Evolutionary conservation across 2,888 invertebrate genomes (phyloP).

Genomic region (Lissocephala sabroskyi): DNA sequence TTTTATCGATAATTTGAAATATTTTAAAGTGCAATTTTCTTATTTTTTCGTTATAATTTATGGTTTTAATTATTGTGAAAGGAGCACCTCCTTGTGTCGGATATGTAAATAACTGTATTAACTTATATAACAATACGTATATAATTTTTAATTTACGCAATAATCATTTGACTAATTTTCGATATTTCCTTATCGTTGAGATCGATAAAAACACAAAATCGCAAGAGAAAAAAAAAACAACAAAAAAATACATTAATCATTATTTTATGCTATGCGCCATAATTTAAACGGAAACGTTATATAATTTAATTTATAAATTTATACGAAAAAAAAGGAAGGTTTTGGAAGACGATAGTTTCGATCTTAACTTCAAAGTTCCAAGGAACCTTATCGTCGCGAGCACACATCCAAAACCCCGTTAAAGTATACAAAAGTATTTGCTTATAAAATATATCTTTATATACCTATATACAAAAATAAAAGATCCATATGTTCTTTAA

Average conservation of each 20-base stretch:
- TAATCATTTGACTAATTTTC: not conserved
- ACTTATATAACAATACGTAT: constrained; percentile 42
- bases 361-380: too few species aligned
- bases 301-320: constrained; percentile 5
- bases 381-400: constrained; percentile 17
- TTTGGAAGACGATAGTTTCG: too few species aligned
- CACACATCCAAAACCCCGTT: constrained; percentile 47
- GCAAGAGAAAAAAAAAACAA: constrained; percentile 10
- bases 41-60: constrained; percentile 17
- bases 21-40: constrained; percentile 47
- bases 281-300: constrained; percentile 56
- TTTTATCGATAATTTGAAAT: constrained; percentile 17
- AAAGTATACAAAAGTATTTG: constrained; percentile 58
- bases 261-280: constrained; percentile 48
- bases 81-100: not conserved
- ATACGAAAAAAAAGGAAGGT: not conserved
- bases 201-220: constrained; percentile 2
- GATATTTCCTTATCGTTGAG: constrained; percentile 1
- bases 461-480: constrained; percentile 29
- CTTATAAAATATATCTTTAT: constrained; percentile 39
- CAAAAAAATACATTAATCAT: constrained; percentile 2
- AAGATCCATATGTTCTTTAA: too few species aligned
- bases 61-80: constrained; percentile 10
- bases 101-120: constrained; percentile 34
- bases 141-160: constrained; percentile 14